phyloP scores from a whole-genome alignment of 2,888 invertebrate species.

The Emmelina monodactyla region DNA sequence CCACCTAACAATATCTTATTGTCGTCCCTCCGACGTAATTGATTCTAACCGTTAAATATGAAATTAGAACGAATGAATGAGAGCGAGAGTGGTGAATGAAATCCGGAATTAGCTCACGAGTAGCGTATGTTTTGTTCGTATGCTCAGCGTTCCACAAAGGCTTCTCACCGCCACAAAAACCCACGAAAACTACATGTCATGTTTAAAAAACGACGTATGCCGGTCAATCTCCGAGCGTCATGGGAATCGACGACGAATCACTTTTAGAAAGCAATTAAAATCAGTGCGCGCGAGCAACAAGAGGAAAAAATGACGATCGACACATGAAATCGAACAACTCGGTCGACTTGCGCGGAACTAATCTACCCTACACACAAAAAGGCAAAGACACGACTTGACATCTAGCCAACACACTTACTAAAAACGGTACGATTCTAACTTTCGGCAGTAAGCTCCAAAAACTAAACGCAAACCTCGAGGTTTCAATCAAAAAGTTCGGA shows the following conservation, averaged over 20 bases:
- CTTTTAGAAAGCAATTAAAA: constrained; percentile 64
- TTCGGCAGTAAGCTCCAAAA: too few species aligned
- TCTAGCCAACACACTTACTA: too few species aligned
- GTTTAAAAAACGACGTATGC: constrained; percentile 63
- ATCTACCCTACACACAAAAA: neutral
- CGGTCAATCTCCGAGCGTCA: constrained; percentile 61
- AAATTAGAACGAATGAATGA: constrained; percentile 46
- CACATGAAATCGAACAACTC: constrained; percentile 30
- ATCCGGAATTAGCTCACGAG: constrained; percentile 2
- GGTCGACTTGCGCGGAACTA: neutral
- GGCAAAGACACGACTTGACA: neutral
- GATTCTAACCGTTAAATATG: constrained; percentile 56
- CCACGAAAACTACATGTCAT: constrained; percentile 62
- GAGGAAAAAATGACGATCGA: constrained; percentile 44
- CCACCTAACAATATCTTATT: constrained; percentile 23
- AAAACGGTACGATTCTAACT: neutral
- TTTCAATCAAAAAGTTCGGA: neutral
- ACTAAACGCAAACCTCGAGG: too few species aligned
- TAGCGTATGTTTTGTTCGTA: constrained; percentile 32
- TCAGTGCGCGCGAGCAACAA: constrained; percentile 38
- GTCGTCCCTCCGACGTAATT: constrained; percentile 55
- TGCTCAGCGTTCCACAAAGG: constrained; percentile 51
- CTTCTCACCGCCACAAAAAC: constrained; percentile 44
- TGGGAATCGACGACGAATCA: constrained; percentile 61
- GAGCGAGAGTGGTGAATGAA: too few species aligned